Evolutionary conservation across 2,797 vertebrate genomes (phyloP).

Genomic region (Coracias cyanogaster): DNA sequence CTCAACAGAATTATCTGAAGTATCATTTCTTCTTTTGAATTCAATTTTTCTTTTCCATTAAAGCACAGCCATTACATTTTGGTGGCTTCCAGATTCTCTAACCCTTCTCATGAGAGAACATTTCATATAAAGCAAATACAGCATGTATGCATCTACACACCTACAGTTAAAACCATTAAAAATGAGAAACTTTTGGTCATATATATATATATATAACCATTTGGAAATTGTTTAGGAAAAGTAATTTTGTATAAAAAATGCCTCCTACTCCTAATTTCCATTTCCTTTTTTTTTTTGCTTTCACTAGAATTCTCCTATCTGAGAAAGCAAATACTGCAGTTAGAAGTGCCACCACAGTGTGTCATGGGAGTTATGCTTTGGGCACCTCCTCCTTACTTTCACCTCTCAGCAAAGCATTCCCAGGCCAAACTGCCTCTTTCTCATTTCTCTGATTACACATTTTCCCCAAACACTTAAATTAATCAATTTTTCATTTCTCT

Average conservation of each 20-base stretch:
- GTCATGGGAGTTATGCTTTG: constrained; percentile 62
- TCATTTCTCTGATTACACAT: not conserved
- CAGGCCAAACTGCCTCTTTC: not conserved
- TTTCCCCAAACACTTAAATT: constrained; percentile 2
- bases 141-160: not conserved
- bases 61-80: not conserved
- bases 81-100: not conserved
- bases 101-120: not conserved
- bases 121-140: not conserved
- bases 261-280: not conserved
- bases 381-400: constrained; percentile 22
- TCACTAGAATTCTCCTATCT: not conserved
- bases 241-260: not conserved
- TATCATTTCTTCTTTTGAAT: not conserved
- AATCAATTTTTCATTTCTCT: constrained; percentile 41
- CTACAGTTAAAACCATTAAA: not conserved
- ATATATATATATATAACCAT: not conserved
- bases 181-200: not conserved
- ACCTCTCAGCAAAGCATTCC: not conserved
- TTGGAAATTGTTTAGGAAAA: not conserved
- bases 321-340: constrained; percentile 41
- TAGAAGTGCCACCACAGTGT: constrained; percentile 65
- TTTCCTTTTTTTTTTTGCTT: not conserved
- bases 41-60: not conserved
- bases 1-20: not conserved